Conservation (phyloP, 1,140 invertebrate species). For the Drosophila rufa region DNA sequence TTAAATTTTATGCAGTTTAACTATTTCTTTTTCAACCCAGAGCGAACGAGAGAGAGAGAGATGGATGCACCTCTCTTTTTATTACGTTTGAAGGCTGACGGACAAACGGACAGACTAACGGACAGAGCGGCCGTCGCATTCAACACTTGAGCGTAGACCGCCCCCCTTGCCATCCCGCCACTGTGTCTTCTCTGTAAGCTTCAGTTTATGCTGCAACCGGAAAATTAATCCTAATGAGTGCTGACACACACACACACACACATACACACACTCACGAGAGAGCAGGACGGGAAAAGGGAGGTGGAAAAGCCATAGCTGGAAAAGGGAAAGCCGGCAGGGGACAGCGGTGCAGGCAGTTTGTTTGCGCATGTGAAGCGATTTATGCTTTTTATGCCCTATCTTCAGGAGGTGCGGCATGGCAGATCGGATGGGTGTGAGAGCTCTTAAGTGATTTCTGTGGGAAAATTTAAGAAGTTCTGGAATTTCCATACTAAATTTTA, state of each 20-base stretch:
- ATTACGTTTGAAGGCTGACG: slow-evolving; percentile 72
- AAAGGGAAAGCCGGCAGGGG: slow-evolving; percentile 2
- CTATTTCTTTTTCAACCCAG: slow-evolving; percentile 59
- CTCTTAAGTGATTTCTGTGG: not conserved
- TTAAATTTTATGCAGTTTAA: slow-evolving; percentile 84
- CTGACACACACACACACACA: slow-evolving; percentile 62
- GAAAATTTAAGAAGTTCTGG: no score
- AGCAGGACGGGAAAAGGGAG: not conserved
- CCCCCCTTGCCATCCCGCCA: slow-evolving; percentile 2
- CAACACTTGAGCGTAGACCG: slow-evolving; percentile 61
- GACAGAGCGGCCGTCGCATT: slow-evolving; percentile 46
- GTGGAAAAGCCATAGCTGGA: slow-evolving; percentile 24
- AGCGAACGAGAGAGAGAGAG: not conserved
- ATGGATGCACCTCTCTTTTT: slow-evolving; percentile 49
- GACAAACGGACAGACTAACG: slow-evolving; percentile 35
- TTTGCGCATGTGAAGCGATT: slow-evolving; percentile 76
- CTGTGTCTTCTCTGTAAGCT: slow-evolving; percentile 65
- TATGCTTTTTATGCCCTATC: slow-evolving; percentile 62
- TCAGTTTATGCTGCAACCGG: slow-evolving; percentile 81
- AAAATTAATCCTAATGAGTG: slow-evolving; percentile 84
- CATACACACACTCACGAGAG: slow-evolving; percentile 12
- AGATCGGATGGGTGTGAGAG: not conserved
- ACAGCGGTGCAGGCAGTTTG: slow-evolving; percentile 45
- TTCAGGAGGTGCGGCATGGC: not conserved
- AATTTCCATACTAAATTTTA: no score